Base-by-base conservation (phyloP, 2,888 invertebrate genomes). In the Papilio demoleus region DNA sequence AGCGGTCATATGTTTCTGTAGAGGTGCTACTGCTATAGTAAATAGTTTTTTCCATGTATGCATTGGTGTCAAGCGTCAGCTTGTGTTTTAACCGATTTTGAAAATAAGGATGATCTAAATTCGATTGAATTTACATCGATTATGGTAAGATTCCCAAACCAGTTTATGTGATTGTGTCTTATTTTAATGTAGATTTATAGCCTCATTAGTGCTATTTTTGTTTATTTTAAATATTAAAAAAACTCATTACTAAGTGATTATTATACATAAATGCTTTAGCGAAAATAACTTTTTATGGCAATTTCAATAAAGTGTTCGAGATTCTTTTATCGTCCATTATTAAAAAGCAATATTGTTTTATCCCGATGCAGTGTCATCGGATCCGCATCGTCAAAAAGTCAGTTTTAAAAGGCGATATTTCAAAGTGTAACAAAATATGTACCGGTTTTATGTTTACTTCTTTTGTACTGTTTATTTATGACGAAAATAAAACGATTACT, bases 361-460 rank as follows among this genome's bases (percentile, higher is more conserved):
- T 27, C 24, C 6, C 53, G 53, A 17, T n/a, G 53, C 53, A 17
- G n/a, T 17, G 53, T 31, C 53, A 53, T 27, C 53, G 17, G n/a
- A 53, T 53, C 31, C 53, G 53, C 31, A 53, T 53, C 17, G 53
- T 53, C 27, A 53, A 53, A 50, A 50, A 24, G 53, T 53, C 27
- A n/a, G 53, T 3, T 53, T 53, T 17, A 31, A 50, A 50, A 50
- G n/a, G 12, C 50, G 27, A 50, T 50, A n/a, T 50, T 50, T 50
- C 3, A 53, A 53, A 53, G 31, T 53, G 53, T 31, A 50, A 50
- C 50, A 50, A 24, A 50, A 27, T 27, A 27, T 53, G 14, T 14
- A 17, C n/a, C 22, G 22, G 14, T 53, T 27, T 53, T 31, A 31
- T 31, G n/a, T 53, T 12, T 27, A 53, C 50, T 53, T 12, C 5